These are phyloP conservation scores for Neuroscelio doddi DNA, from an alignment of 2,888 invertebrate genomes.

Conservation along the genomic window DNA sequence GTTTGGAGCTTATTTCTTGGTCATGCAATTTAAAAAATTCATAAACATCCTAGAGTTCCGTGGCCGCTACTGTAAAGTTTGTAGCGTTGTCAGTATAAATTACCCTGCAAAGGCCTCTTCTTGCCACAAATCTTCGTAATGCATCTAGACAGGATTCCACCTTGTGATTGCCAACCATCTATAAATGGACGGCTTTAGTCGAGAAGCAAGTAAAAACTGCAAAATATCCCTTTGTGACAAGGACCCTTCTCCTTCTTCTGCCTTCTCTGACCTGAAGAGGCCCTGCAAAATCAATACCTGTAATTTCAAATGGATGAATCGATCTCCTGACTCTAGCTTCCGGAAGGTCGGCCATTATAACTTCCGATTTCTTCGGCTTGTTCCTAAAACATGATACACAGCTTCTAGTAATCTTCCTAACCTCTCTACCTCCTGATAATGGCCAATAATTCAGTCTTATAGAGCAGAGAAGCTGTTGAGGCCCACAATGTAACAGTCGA, in stretches of 20 bases:
- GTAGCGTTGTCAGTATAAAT: slow-evolving; percentile 42
- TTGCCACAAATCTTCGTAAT: slow-evolving; percentile 30
- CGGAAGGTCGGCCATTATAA: too few species aligned
- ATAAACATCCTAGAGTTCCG: too few species aligned
- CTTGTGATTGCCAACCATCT: slow-evolving; percentile 35
- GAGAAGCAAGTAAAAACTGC: slow-evolving; percentile 49
- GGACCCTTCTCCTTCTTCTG: slow-evolving; percentile 23
- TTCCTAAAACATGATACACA: slow-evolving; percentile 33
- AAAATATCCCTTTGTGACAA: slow-evolving; percentile 43
- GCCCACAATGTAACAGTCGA: too few species aligned
- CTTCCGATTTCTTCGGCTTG: slow-evolving; percentile 17
- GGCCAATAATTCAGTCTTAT: too few species aligned
- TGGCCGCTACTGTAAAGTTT: too few species aligned
- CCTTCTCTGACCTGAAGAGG: too few species aligned
- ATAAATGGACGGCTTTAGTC: slow-evolving; percentile 41
- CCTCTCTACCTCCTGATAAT: background rate
- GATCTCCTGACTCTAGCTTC: slow-evolving; percentile 25
- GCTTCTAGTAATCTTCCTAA: slow-evolving; percentile 6
- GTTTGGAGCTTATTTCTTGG: too few species aligned
- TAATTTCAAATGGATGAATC: slow-evolving; percentile 20
- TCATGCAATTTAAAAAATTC: too few species aligned
- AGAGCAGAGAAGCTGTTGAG: too few species aligned
- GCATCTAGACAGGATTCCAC: slow-evolving; percentile 33
- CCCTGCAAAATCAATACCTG: slow-evolving; percentile 34
- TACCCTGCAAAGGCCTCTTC: slow-evolving; percentile 27